Evolutionary conservation across 2,888 invertebrate species (phyloP), one percentile per base, ranked within the genome.

Genomic region (Asteroscopus sphinx): DNA sequence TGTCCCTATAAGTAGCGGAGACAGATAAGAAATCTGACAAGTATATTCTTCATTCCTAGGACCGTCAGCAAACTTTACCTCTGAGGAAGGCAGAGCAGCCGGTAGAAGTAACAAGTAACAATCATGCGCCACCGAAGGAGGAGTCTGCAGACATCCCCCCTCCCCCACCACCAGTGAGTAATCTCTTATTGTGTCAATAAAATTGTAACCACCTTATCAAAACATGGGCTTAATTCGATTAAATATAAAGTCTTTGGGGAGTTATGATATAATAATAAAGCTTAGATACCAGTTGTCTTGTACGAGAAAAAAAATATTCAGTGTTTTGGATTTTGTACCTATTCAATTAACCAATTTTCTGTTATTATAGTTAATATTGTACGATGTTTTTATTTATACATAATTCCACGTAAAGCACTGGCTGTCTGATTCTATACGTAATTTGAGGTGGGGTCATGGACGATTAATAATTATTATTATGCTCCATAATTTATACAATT

Each of bases 81-180:
- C 59, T 91, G 49, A 81, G 85, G 62, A 92, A 88, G 76, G 65
- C 60, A 13, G 86, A 84, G 41, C 65, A 30, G n/a, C 62, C 78
- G 8, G 45, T 72, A 35, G 85, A 83, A 21, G 62, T 52, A 16
- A 62, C 73, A 35, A 75, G 68, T 54, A 85, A 76, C 41, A 79
- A 82, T 48, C 77, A 80, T 41, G 52, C 61, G 17, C 76, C 81
- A 42, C 73, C 77, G 15, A 83, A 82, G 53, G 79, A 73, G 57
- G 88, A 85, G 66, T 67, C 80, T 21, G 75, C 83, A 26, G 90
- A 91, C 51, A 86, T 88, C 57, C 95, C 95, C 30, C 96, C 96
- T 15, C 96, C 96, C 16, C 96, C 96, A 37, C 96, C 96, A 48
- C 96, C 96, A 58, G 96, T 96, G 87, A 93, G 93, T 75, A 44